Conservation (phyloP, 2,797 vertebrate species). For the Hippoglossus hippoglossus region DNA sequence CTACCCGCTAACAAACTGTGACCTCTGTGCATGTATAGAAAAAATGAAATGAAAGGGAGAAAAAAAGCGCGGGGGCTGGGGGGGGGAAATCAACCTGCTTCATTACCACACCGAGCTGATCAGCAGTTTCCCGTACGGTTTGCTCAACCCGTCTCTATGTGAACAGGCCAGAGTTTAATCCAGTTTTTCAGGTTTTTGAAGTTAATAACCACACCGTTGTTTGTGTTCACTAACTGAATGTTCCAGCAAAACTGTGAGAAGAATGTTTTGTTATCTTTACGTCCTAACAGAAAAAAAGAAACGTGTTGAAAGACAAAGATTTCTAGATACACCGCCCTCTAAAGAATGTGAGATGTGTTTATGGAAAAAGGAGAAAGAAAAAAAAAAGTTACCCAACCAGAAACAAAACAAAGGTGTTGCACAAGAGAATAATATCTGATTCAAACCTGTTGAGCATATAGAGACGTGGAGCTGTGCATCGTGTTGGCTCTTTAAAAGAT, state of each 20-base stretch:
- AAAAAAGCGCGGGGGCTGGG: neutral
- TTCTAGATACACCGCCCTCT: constrained; percentile 36
- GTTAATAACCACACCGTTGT: constrained; percentile 57
- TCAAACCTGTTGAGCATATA: constrained; percentile 21
- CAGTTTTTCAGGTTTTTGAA: constrained; percentile 74
- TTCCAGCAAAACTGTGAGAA: constrained; percentile 65
- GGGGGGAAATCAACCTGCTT: neutral
- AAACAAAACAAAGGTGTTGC: constrained; percentile 59
- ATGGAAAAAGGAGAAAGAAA: constrained; percentile 40
- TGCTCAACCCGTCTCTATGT: constrained; percentile 14
- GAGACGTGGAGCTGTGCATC: neutral
- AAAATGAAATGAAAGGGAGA: constrained; percentile 1
- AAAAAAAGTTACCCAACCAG: constrained; percentile 55
- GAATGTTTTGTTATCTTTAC: constrained; percentile 64
- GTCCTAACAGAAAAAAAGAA: constrained; percentile 41
- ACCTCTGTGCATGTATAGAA: neutral
- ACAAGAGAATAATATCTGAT: constrained; percentile 39
- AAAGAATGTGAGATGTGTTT: constrained; percentile 64
- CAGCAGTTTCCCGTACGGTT: constrained; percentile 35
- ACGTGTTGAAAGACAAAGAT: constrained; percentile 61
- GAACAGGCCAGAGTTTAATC: constrained; percentile 29
- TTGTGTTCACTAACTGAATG: constrained; percentile 68
- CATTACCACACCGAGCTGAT: constrained; percentile 26
- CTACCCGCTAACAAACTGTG: neutral
- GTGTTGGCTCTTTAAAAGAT: constrained; percentile 33